Base-by-base conservation (phyloP, 2,888 invertebrate genomes). In the Macaria liturata region DNA sequence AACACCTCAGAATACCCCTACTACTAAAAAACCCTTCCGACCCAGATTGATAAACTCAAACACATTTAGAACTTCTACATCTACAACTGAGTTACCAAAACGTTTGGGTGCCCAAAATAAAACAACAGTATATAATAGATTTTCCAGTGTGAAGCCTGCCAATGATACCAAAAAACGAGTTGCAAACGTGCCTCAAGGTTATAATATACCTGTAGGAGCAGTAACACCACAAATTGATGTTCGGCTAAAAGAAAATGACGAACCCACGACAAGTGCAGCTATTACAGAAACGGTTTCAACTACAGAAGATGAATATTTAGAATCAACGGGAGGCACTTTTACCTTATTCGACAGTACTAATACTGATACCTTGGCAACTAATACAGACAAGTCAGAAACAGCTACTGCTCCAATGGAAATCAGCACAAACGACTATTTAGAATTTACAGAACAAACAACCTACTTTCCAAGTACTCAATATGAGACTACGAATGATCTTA, bases 161-260 rank as follows among this genome's bases (percentile, higher is more conserved):
- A 76, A 76, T 66, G 82, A 83, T 53, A 79, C 75, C 7, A 88
- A 87, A 45, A 91, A 85, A 66, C 82, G 91, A 8, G 86, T 90
- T 0, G 88, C 87, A 74, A 91, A 91, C 65, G 84, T 91, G 8
- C 90, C 91, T 8, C 70, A 80, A 49, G 91, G 88, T 32, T 91
- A 91, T 53, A 83, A 71, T 55, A 62, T 65, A 46, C 75, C 84
- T 49, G 75, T 74, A 1, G 61, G 44, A 61, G 32, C 59, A 30
- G 51, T 61, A 0, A 62, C 54, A 9, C 31, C 54, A n/a, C 67
- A 63, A 9, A 76, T 72, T 66, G 66, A 58, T 52, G 70, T 67
- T 46, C 65, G 67, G 60, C 61, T 74, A 42, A 66, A 64, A 50
- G 76, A 77, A 44, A 68, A 59, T 5, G 66, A 60, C 43, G 81